A percentile compares a stretch with the other conserved stretches of the same genome.
phyloP scores from a whole-genome alignment of 2,797 vertebrate genomes.

The Atherinosoma microstoma region DNA sequence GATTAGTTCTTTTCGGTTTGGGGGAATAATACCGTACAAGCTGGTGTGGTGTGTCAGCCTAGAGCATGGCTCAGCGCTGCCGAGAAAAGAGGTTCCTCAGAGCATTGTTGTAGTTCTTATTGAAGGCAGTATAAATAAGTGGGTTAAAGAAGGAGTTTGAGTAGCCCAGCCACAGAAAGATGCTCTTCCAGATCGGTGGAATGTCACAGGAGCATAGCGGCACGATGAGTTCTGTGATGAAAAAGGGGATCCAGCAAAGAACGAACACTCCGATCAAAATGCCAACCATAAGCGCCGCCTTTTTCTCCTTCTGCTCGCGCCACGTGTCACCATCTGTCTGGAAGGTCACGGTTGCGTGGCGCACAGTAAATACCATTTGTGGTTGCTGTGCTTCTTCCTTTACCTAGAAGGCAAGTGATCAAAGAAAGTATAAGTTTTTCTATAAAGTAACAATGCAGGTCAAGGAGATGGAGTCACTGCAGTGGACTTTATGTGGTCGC shows the following conservation, averaged over 20 bases:
- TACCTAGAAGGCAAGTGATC: conserved; percentile 78
- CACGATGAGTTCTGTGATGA: conserved; percentile 93
- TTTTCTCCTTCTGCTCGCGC: conserved; percentile 96
- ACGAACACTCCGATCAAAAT: conserved; percentile 96
- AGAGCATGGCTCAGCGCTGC: conserved; percentile 82
- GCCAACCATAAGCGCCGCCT: conserved; percentile 95
- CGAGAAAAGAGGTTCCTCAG: conserved; percentile 93
- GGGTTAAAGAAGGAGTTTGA: conserved; percentile 99
- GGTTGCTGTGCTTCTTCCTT: conserved; percentile 88
- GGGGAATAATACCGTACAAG: conserved; percentile 35
- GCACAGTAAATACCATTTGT: conserved; percentile 91
- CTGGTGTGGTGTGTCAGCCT: conserved; percentile 41
- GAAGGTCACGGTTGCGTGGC: conserved; percentile 91
- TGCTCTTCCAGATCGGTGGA: conserved; percentile 94
- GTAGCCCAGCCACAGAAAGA: conserved; percentile 98
- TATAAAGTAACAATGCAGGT: conserved; percentile 18
- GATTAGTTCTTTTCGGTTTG: conserved; percentile 30
- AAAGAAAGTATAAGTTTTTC: conserved; percentile 30
- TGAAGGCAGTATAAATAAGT: conserved; percentile 97
- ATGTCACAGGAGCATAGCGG: conserved; percentile 93
- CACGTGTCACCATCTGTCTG: conserved; percentile 93
- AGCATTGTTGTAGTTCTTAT: conserved; percentile 97
- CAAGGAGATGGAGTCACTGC: conserved; percentile 27
- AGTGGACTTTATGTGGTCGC: conserved; percentile 24
- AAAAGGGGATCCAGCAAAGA: conserved; percentile 98